phyloP scores from a whole-genome alignment of 2,797 vertebrate genomes.

The Corythornis leucogaster region DNA sequence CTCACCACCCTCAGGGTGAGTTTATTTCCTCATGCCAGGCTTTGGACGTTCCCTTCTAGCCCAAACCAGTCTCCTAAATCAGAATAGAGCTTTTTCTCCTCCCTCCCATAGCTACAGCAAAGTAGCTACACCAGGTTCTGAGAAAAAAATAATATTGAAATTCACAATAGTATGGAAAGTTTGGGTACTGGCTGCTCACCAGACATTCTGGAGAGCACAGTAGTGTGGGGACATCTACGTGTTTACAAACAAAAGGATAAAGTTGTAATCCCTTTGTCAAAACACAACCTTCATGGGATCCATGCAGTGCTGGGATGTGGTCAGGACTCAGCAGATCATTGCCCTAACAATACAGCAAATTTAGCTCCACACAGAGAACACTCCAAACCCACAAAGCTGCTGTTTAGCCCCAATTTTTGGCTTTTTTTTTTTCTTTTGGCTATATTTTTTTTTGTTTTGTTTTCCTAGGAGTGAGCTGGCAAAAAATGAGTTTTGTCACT shows the following conservation, averaged over 20 bases:
- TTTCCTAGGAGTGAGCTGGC: not conserved
- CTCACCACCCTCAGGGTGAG: no score
- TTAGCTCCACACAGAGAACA: not conserved
- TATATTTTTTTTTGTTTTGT: not conserved
- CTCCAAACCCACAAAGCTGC: not conserved
- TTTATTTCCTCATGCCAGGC: not conserved
- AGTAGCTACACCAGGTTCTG: not conserved
- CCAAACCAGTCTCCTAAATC: not conserved
- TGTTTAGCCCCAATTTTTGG: not conserved
- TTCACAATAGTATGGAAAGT: not conserved
- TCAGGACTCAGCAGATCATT: slow-evolving; percentile 29
- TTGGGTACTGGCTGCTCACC: slow-evolving; percentile 16
- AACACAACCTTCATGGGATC: not conserved
- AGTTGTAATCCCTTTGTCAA: slow-evolving; percentile 42
- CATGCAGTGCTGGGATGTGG: not conserved
- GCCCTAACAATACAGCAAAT: not conserved
- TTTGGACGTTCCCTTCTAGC: not conserved
- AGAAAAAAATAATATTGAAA: not conserved
- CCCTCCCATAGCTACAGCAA: not conserved
- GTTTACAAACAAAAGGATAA: slow-evolving; percentile 53
- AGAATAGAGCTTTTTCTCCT: not conserved
- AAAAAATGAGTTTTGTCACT: slow-evolving; percentile 51
- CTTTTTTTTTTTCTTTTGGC: not conserved
- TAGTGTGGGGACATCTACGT: not conserved
- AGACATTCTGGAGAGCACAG: not conserved